Conservation (phyloP, 2,888 invertebrate genomes). For the Orthonychiurus folsomi region DNA sequence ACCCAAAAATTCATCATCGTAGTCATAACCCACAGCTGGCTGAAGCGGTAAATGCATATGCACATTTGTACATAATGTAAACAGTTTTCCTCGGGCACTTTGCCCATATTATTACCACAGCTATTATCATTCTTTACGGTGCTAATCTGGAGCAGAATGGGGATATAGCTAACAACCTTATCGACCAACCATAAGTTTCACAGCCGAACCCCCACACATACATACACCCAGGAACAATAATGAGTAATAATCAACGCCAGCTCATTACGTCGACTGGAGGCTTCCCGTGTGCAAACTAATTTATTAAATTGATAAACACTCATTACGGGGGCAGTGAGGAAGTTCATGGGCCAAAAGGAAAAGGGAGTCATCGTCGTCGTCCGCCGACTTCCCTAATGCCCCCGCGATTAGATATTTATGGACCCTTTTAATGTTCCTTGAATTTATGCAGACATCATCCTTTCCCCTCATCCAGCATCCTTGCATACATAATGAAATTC, state of each 20-base stretch:
- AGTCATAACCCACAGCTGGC: no score
- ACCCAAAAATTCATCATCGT: no score
- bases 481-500: no score
- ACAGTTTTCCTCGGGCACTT: conserved; percentile 22
- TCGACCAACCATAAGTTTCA: not conserved
- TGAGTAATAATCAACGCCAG: conserved; percentile 17
- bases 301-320: conserved; percentile 28
- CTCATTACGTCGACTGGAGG: conserved; percentile 11
- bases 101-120: conserved; percentile 33
- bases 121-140: conserved; percentile 33
- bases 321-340: conserved; percentile 16
- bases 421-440: not conserved
- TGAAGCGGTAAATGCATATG: not conserved
- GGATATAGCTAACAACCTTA: conserved; percentile 1
- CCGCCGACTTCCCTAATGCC: no score
- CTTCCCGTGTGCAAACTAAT: conserved; percentile 11
- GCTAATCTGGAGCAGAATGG: conserved; percentile 17
- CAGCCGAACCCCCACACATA: not conserved
- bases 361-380: no score
- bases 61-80: not conserved
- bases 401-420: conserved; percentile 11
- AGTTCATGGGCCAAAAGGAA: conserved; percentile 13
- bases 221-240: conserved; percentile 1
- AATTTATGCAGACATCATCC: not conserved
- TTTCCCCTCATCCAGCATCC: no score